Conservation (phyloP, 2,888 invertebrate genomes). For the Drosophila anceps region DNA sequence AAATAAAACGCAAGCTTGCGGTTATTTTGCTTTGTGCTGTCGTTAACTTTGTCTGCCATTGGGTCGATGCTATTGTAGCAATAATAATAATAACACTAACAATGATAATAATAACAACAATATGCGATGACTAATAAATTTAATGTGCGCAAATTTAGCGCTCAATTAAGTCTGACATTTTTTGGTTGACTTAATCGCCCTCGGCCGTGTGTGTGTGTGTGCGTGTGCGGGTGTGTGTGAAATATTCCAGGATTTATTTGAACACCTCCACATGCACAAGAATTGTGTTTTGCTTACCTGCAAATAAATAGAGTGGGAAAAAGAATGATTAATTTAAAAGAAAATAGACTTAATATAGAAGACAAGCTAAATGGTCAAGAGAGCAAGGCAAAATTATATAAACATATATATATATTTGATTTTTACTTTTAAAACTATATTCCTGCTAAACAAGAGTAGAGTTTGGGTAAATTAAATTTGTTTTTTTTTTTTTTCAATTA, state of each 20-base stretch:
- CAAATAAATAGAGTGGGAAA: constrained; percentile 21
- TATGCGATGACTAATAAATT: constrained; percentile 66
- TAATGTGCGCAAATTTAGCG: constrained; percentile 68
- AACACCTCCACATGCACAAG: constrained; percentile 5
- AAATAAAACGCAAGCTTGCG: constrained; percentile 77
- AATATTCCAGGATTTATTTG: constrained; percentile 34
- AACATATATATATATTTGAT: too few relatives aligned
- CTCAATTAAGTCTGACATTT: constrained; percentile 62
- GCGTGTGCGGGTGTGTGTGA: background rate
- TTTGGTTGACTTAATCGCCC: constrained; percentile 51
- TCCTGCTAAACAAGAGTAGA: background rate
- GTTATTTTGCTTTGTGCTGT: constrained; percentile 63
- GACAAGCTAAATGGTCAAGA: background rate
- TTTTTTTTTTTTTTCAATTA: too few relatives aligned
- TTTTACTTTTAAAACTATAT: background rate
- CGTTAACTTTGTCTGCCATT: constrained; percentile 64
- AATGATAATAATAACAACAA: constrained; percentile 59
- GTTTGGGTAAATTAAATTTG: background rate
- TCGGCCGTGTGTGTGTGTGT: background rate
- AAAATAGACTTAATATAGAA: background rate
- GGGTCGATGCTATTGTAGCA: constrained; percentile 40
- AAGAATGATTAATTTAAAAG: background rate
- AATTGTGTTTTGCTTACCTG: constrained; percentile 41
- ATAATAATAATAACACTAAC: constrained; percentile 46
- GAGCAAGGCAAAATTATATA: too few relatives aligned